Evolutionary conservation across 1,140 invertebrate species (phyloP), one percentile per base, ranked within the genome.

Genomic region (Eurosta solidaginis): DNA sequence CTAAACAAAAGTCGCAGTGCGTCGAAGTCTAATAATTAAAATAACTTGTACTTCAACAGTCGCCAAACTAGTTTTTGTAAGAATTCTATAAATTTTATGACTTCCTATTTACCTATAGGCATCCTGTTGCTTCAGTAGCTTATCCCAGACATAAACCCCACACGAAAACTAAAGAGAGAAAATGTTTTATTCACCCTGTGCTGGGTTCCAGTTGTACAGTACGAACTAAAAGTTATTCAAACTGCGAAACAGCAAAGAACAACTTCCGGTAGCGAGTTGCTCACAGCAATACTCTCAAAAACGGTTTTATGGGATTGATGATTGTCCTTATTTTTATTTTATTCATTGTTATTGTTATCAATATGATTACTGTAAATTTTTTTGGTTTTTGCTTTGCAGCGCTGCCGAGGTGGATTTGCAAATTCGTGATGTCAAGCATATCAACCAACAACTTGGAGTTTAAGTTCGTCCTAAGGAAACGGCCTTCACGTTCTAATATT

Each of bases 361-460:
- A 17, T 29, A 59, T 29, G 4, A 29, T 33, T 59, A 22, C 40
- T 33, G 50, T 40, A 49, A 44, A 29, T 7, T 40, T 27, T 5
- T 44, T 20, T 63, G n/a, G 2, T 27, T 54, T 0, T 74, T 49
- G 14, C 44, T 42, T 76, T 80, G 1, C 59, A 80, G 79, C 25
- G 79, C 80, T 29, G 68, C 52, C 9, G 85, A 87, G 78, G 85
- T 87, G 25, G 80, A 85, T 79, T 81, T 80, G 1, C 85, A 87
- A 80, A 82, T 87, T 27, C 82, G 79, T 20, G 85, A 87, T 79
- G 80, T 85, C 0, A 87, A 86, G 78, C 84, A 85, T 25, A 86
- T 87, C 14, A 87, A 87, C 63, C 85, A 86, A 49, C 81, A 85
- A 42, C 77, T 87, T 36, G 83, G 83, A 9, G 54, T 82, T 10